A percentile compares a stretch with the other conserved stretches of the same genome.
phyloP scores from a whole-genome alignment of 2,797 vertebrate genomes.

The Echiichthys vipera region DNA sequence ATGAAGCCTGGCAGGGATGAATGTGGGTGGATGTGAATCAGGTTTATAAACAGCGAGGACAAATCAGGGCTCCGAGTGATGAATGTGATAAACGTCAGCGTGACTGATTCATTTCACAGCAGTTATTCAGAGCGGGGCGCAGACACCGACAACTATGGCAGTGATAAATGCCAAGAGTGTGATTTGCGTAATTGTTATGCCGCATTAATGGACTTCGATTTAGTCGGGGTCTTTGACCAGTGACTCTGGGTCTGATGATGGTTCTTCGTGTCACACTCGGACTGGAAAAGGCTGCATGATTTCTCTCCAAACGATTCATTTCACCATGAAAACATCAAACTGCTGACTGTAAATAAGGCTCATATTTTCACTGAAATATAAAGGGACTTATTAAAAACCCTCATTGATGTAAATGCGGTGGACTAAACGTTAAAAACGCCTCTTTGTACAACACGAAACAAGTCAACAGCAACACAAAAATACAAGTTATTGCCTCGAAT shows the following conservation, averaged over 20 bases:
- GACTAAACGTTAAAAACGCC: no score
- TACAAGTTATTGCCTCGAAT: no score
- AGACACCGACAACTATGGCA: conserved; percentile 52
- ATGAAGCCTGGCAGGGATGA: conserved; percentile 40
- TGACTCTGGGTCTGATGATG: conserved; percentile 5
- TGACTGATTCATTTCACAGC: conserved; percentile 57
- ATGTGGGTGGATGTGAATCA: conserved; percentile 57
- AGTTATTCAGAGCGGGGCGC: conserved; percentile 46
- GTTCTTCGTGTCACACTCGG: conserved; percentile 15
- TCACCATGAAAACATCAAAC: no score
- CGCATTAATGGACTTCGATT: conserved; percentile 44
- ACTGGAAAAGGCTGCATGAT: neutral
- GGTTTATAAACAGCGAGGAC: conserved; percentile 55
- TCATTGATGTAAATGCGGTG: no score
- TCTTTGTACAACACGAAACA: no score
- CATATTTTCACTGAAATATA: no score
- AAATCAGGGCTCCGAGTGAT: conserved; percentile 46
- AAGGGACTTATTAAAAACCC: no score
- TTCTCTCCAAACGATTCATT: neutral
- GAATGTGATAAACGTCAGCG: conserved; percentile 64
- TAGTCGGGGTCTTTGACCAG: conserved; percentile 10
- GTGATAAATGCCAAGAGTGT: conserved; percentile 65
- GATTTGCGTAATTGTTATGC: conserved; percentile 58
- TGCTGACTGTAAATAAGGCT: no score
- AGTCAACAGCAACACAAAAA: no score